Evolutionary conservation across 1,140 invertebrate species (phyloP).

Genomic region (Drosophila subobscura): DNA sequence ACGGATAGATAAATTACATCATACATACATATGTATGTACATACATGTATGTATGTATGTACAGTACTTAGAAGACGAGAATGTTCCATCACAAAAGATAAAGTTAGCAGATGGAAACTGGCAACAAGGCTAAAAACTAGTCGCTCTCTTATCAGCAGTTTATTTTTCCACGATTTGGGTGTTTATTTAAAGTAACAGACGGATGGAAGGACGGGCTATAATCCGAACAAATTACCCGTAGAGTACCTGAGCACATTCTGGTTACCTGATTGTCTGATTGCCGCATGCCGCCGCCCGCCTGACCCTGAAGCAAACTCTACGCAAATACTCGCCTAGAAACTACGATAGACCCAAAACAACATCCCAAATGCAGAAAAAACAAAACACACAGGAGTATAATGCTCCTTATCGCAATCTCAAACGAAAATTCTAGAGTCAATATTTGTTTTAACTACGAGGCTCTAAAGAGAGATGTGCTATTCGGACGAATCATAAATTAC

Average conservation of each 20-base stretch:
- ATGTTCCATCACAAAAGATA: too few relatives aligned
- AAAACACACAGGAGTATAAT: constrained; percentile 14
- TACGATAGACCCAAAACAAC: constrained; percentile 17
- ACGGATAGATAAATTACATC: too few relatives aligned
- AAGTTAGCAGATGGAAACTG: too few relatives aligned
- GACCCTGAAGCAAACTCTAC: constrained; percentile 29
- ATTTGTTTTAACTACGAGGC: constrained; percentile 23
- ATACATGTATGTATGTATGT: too few relatives aligned
- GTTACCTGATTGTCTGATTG: constrained; percentile 31
- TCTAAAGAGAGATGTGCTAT: constrained; percentile 10
- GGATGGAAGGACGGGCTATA: too few relatives aligned
- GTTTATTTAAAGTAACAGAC: too few relatives aligned
- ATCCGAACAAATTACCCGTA: too few relatives aligned
- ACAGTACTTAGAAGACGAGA: too few relatives aligned
- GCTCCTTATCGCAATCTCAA: constrained; percentile 37
- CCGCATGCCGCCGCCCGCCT: constrained; percentile 15
- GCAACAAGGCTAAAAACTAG: too few relatives aligned
- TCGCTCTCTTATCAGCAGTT: too few relatives aligned
- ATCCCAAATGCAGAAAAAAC: constrained; percentile 13
- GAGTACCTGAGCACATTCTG: constrained; percentile 30
- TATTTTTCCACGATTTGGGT: too few relatives aligned
- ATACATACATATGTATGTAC: too few relatives aligned
- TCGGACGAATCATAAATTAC: constrained; percentile 46
- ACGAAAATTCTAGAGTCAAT: constrained; percentile 34
- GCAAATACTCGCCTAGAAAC: constrained; percentile 13